Conservation (phyloP, 2,113 vertebrate species). For the Genyomyrus donnyi region DNA sequence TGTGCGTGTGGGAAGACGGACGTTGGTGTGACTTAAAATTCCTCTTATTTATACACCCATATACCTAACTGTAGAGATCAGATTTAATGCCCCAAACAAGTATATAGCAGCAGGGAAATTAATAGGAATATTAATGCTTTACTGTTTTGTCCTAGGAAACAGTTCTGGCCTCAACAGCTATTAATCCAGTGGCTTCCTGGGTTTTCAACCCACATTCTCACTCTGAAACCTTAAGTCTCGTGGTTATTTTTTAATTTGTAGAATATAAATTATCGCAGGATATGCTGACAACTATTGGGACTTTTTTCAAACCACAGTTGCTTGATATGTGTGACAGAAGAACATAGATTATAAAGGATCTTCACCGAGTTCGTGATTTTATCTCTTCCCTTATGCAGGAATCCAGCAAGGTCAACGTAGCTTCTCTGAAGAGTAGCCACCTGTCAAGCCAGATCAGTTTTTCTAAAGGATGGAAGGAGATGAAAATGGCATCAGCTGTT, state of each 20-base stretch:
- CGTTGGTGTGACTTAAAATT: background rate
- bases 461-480: constrained; percentile 31
- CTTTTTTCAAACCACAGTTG: background rate
- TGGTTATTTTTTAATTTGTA: background rate
- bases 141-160: background rate
- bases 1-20: background rate
- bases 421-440: constrained; percentile 45
- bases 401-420: constrained; percentile 33
- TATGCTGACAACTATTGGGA: background rate
- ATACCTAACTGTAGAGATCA: background rate
- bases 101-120: background rate
- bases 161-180: background rate
- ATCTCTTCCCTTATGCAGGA: constrained; percentile 35
- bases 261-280: background rate
- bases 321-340: background rate
- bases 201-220: background rate
- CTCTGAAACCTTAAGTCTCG: background rate
- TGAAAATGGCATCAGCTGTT: constrained; percentile 27
- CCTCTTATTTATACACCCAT: background rate
- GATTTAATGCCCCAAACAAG: background rate
- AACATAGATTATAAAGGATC: background rate
- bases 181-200: background rate
- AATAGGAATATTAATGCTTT: background rate
- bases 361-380: background rate
- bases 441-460: constrained; percentile 29